phyloP scores from a whole-genome alignment of 2,797 vertebrate genomes.

The Pseudochaenichthys georgianus region DNA sequence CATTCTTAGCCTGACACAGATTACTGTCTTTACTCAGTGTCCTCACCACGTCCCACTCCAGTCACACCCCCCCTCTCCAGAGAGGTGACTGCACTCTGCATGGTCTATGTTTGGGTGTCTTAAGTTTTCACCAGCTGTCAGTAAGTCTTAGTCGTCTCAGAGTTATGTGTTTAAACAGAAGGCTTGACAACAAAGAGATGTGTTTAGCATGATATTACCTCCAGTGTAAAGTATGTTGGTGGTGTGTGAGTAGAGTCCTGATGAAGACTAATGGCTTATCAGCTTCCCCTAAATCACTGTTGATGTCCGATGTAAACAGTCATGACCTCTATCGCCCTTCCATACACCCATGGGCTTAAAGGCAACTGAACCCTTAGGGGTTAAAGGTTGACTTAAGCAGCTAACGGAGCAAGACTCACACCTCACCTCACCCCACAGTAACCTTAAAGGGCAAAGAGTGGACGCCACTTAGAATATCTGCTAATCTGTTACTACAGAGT shows the following conservation, averaged over 20 bases:
- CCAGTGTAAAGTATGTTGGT: constrained; percentile 27
- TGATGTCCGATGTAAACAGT: constrained; percentile 84
- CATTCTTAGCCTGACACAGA: constrained; percentile 55
- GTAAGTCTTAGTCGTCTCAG: constrained; percentile 42
- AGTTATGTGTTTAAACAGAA: constrained; percentile 42
- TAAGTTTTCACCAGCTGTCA: constrained; percentile 60
- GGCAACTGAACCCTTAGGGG: constrained; percentile 58
- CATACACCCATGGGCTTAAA: constrained; percentile 48
- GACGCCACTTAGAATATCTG: constrained; percentile 27
- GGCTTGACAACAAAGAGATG: constrained; percentile 35
- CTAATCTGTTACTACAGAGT: constrained; percentile 64
- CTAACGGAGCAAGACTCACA: constrained; percentile 68
- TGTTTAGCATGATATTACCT: constrained; percentile 47
- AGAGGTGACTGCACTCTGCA: constrained; percentile 47
- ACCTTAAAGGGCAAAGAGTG: constrained; percentile 56
- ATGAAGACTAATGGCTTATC: constrained; percentile 81
- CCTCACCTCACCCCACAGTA: constrained; percentile 66
- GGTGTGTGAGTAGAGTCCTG: constrained; percentile 45
- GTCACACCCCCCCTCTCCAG: constrained; percentile 47
- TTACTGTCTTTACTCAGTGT: constrained; percentile 48
- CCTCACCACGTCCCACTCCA: constrained; percentile 35
- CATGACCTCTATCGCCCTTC: constrained; percentile 58
- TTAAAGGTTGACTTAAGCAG: constrained; percentile 73
- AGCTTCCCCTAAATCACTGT: constrained; percentile 74
- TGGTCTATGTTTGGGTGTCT: constrained; percentile 55